Evolutionary conservation across 2,113 vertebrate species (phyloP).

Genomic region (Pyxicephalus adspersus): DNA sequence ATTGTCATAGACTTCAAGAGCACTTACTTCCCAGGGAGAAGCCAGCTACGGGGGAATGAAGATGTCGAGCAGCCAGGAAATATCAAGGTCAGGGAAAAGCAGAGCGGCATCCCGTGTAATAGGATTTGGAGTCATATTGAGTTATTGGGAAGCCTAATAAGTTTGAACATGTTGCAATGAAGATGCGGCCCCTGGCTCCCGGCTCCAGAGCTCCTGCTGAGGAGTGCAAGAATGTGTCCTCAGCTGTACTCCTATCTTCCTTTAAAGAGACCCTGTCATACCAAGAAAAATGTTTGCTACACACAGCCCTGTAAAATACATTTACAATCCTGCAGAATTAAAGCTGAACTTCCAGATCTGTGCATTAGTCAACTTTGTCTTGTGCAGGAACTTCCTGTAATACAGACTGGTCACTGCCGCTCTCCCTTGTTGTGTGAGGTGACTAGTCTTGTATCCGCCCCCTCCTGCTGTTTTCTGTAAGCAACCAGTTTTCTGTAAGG

Average conservation of each 20-base stretch:
- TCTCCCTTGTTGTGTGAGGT: too few relatives aligned
- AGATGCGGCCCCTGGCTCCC: constrained; percentile 57
- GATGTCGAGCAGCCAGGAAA: constrained; percentile 51
- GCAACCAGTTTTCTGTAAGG: too few relatives aligned
- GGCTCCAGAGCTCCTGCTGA: constrained; percentile 54
- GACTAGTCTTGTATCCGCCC: too few relatives aligned
- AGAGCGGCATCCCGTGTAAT: constrained; percentile 52
- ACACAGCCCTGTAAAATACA: too few relatives aligned
- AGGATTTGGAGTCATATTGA: constrained; percentile 59
- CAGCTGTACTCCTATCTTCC: constrained; percentile 52
- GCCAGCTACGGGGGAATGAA: constrained; percentile 51
- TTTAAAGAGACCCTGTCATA: background rate
- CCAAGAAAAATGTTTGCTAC: too few relatives aligned
- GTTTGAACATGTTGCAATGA: constrained; percentile 57
- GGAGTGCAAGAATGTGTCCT: constrained; percentile 62
- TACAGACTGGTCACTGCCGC: too few relatives aligned
- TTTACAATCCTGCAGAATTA: too few relatives aligned
- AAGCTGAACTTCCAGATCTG: too few relatives aligned
- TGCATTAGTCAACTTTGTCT: too few relatives aligned
- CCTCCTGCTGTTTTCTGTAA: too few relatives aligned
- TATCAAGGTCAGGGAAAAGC: constrained; percentile 44
- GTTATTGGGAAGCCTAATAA: constrained; percentile 62
- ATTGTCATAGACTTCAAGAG: constrained; percentile 56
- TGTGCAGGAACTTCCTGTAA: too few relatives aligned
- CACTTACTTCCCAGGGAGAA: constrained; percentile 41